These are phyloP conservation scores for Porphyrio hochstetteri DNA, from an alignment of 2,113 vertebrate genomes.

Conservation along the genomic window DNA sequence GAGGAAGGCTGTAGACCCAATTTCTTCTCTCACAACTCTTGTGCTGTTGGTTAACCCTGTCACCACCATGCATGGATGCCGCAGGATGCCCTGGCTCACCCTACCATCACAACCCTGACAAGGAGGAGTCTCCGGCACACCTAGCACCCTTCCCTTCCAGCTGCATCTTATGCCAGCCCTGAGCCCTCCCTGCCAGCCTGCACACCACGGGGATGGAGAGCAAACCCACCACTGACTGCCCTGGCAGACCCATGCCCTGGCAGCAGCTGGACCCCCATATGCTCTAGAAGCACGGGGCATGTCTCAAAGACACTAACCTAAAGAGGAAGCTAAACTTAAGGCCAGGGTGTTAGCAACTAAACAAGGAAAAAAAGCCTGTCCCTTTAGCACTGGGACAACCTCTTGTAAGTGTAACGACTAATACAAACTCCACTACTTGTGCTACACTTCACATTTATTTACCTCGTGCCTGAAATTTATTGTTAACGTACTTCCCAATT, in stretches of 20 bases:
- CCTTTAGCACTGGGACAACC: neutral
- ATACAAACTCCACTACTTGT: neutral
- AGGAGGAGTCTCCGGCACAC: neutral
- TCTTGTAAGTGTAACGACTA: neutral
- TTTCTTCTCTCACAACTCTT: accelerated
- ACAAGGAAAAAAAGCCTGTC: neutral
- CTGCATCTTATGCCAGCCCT: accelerated
- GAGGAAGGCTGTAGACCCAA: neutral
- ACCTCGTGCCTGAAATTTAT: neutral
- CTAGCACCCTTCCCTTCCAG: neutral
- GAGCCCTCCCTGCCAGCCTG: neutral
- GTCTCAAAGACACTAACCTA: neutral
- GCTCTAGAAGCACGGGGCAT: accelerated
- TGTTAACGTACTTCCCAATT: neutral
- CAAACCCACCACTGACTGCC: neutral
- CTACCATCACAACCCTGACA: neutral
- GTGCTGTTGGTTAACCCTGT: accelerated
- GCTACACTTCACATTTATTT: neutral
- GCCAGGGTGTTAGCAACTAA: neutral
- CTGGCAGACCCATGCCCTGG: neutral
- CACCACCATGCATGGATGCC: neutral
- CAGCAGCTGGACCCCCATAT: neutral
- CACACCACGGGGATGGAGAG: neutral
- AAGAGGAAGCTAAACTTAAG: neutral
- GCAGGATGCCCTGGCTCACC: neutral